Conservation (phyloP, 1,140 invertebrate species). For the Notospermus geniculatus region DNA sequence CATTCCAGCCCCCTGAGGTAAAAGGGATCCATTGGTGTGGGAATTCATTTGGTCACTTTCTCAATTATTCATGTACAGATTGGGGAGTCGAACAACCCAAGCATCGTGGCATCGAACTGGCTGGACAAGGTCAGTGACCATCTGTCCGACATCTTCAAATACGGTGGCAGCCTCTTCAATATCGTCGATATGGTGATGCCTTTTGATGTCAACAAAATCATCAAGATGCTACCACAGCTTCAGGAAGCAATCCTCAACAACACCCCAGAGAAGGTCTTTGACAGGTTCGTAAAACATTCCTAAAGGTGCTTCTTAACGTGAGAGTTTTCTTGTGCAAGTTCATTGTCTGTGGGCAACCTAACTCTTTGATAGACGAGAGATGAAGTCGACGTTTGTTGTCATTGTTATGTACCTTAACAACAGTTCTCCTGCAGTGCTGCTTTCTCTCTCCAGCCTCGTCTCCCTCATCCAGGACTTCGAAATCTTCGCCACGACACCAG, state of each 20-base stretch:
- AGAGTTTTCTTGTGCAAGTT: not conserved
- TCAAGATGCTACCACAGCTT: not conserved
- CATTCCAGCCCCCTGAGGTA: too few species aligned
- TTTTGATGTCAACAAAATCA: not conserved
- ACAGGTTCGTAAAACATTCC: not conserved
- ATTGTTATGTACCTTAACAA: not conserved
- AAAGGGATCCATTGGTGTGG: too few species aligned
- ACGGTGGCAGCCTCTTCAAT: not conserved
- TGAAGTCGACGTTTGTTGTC: not conserved
- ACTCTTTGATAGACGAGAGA: not conserved
- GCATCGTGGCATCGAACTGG: not conserved
- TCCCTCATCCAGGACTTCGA: not conserved
- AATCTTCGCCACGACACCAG: not conserved
- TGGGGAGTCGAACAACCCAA: not conserved
- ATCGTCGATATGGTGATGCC: not conserved
- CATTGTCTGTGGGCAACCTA: not conserved
- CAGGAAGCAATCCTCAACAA: not conserved
- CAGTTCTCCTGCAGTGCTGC: not conserved
- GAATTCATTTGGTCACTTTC: too few species aligned
- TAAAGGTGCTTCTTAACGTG: not conserved
- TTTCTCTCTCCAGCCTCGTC: conserved; percentile 4
- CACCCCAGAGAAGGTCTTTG: conserved; percentile 4
- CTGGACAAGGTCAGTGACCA: not conserved
- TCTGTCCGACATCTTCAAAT: not conserved
- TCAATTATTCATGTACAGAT: not conserved